Evolutionary conservation across 2,113 vertebrate species (phyloP), one percentile per base, ranked within the genome.

Genomic region (Salvelinus sp.): DNA sequence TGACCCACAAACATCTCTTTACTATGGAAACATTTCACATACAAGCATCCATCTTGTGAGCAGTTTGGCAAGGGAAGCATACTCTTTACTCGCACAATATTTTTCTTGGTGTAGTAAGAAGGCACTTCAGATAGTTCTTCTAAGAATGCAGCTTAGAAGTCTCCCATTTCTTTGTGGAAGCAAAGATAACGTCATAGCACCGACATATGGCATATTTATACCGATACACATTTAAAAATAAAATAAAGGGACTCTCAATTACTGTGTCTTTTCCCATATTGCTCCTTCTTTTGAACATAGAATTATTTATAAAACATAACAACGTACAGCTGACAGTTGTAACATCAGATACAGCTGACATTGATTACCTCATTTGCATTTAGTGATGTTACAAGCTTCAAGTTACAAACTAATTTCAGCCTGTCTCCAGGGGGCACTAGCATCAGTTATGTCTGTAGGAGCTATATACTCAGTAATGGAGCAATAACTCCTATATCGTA

Each of bases 121-220:
- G 89, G 89, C 88, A 91, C 85, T 73, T 79, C 50, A 72, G 73
- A 54, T 62, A n/a, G 28, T 5, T 27, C 38, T 50, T 44, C 2
- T 44, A 75, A 5, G 65, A 27, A 57, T 57, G 30, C 73, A 82
- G 75, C 20, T 54, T 25, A 30, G 5, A 30, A 27, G 33, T 28
- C 2, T 75, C 70, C 70, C n/a, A 69, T 68, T 44, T 72, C 69
- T 9, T 73, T 68, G 27, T n/a, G 33, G 38, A 80, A 57, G 54
- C 25, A 62, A 69, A 75, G 18, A 74, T 18, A 74, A 70, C 69
- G 71, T 69, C 27, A 48, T 69, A 69, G 47, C 64, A 70, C 54
- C 27, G 64, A 23, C 25, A 57, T 25, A 18, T 44, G 20, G 44
- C 20, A 69, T 69, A 38, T 38, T 47, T 10, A 69, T 22, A 47